Conservation (phyloP, 2,888 invertebrate genomes). For the Ectemnius lituratus region DNA sequence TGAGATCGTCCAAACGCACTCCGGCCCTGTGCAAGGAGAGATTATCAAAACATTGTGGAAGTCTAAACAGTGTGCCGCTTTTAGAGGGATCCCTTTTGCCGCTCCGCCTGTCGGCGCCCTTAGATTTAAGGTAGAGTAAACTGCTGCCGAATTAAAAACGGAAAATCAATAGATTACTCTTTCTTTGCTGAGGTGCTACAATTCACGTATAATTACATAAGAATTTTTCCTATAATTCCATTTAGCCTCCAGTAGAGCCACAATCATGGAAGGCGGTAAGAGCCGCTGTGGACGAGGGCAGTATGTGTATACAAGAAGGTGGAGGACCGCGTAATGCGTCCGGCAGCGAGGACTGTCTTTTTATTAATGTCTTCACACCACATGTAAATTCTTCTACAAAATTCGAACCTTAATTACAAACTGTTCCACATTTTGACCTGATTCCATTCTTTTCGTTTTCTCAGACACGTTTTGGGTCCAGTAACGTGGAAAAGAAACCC, state of each 20-base stretch:
- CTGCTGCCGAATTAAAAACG: no score
- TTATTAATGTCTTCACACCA: constrained; percentile 64
- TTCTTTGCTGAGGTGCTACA: no score
- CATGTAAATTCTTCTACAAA: constrained; percentile 40
- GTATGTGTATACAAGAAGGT: constrained; percentile 53
- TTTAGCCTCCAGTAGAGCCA: constrained; percentile 56
- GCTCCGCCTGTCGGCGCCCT: constrained; percentile 55
- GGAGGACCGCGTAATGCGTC: constrained; percentile 3
- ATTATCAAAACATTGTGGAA: constrained; percentile 49
- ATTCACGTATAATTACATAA: no score
- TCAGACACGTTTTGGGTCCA: constrained; percentile 5
- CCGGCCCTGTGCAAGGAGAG: constrained; percentile 61
- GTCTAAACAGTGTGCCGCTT: constrained; percentile 50
- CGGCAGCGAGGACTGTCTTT: constrained; percentile 65
- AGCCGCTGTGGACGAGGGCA: constrained; percentile 42
- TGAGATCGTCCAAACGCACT: constrained; percentile 52
- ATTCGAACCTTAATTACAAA: background rate
- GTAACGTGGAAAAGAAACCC: constrained; percentile 24
- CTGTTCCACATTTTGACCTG: no score
- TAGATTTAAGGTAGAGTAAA: constrained; percentile 61
- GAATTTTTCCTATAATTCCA: background rate
- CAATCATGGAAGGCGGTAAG: constrained; percentile 54
- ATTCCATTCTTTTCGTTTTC: background rate
- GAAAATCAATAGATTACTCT: no score
- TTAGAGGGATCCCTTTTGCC: constrained; percentile 65